Percentiles rank a stretch among this genome's conserved stretches.
Evolutionary conservation across 2,113 vertebrate genomes (phyloP).

Genomic region (Urocynchramus pylzowi): DNA sequence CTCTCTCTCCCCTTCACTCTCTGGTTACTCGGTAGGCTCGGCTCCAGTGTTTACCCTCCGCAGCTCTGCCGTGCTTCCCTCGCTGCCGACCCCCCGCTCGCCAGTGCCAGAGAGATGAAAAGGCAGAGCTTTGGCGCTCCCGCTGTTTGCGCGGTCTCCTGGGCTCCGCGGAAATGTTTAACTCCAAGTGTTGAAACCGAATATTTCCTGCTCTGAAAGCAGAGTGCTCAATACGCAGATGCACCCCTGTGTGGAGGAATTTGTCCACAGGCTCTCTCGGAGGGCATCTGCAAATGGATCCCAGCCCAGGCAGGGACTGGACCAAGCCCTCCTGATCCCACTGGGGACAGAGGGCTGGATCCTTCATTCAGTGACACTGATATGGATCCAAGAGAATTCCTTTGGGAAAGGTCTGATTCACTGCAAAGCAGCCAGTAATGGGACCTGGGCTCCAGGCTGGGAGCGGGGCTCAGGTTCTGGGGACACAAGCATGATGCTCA

Average conservation of each 20-base stretch:
- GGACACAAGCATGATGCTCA: rapidly evolving
- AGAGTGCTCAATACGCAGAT: background rate
- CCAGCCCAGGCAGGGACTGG: background rate
- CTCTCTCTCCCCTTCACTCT: conserved; percentile 23
- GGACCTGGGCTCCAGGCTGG: background rate
- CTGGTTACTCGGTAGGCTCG: conserved; percentile 46
- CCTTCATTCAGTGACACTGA: background rate
- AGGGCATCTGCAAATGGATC: background rate
- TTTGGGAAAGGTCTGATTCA: background rate
- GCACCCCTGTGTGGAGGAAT: background rate
- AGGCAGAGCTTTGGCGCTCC: conserved; percentile 31
- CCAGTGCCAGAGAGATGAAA: conserved; percentile 66
- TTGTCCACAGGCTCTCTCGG: background rate
- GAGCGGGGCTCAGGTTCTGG: background rate
- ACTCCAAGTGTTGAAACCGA: conserved; percentile 58
- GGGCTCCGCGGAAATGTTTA: conserved; percentile 62
- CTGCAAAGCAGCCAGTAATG: background rate
- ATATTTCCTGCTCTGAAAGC: conserved; percentile 65
- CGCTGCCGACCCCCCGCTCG: background rate
- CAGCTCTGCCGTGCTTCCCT: conserved; percentile 28
- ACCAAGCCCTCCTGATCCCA: background rate
- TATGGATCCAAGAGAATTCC: background rate
- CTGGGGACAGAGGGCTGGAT: background rate
- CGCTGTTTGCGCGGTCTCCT: conserved; percentile 24
- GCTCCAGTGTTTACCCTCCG: conserved; percentile 63